Percentiles rank a stretch among this genome's conserved stretches.
These are phyloP conservation scores for Aphrophora alni DNA, from an alignment of 2,888 invertebrate genomes.

Conservation along the genomic window DNA sequence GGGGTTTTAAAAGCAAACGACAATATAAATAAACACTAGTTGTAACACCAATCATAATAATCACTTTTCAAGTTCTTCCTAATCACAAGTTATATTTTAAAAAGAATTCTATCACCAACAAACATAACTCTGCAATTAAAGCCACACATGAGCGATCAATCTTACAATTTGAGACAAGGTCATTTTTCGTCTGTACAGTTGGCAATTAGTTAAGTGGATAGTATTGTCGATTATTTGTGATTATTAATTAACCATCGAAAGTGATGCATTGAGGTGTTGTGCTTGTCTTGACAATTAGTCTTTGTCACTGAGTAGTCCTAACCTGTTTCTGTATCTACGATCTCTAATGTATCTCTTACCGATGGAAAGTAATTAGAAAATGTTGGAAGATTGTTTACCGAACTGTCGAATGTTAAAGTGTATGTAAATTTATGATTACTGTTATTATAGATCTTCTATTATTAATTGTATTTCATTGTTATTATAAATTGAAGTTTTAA, in stretches of 20 bases:
- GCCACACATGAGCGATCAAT: background rate
- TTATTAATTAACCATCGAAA: background rate
- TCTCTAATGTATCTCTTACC: no score
- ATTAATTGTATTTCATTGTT: no score
- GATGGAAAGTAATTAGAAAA: no score
- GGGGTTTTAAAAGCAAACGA: no score
- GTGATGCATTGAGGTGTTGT: background rate
- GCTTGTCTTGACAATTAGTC: background rate
- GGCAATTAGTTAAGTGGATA: background rate
- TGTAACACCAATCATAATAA: no score
- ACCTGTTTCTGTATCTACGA: background rate
- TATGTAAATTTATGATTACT: no score
- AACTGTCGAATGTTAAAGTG: no score
- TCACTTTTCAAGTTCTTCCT: background rate
- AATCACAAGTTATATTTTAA: background rate
- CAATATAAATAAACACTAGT: no score
- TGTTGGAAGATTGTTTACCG: no score
- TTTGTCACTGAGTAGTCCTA: background rate
- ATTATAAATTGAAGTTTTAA: no score
- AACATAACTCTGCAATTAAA: background rate
- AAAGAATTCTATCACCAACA: background rate
- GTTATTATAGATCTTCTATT: no score
- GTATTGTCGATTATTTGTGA: constrained; percentile 9
- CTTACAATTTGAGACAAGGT: background rate
- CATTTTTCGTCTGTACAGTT: background rate